phyloP scores from a whole-genome alignment of 2,888 invertebrate genomes.

The Agriotes lineatus region DNA sequence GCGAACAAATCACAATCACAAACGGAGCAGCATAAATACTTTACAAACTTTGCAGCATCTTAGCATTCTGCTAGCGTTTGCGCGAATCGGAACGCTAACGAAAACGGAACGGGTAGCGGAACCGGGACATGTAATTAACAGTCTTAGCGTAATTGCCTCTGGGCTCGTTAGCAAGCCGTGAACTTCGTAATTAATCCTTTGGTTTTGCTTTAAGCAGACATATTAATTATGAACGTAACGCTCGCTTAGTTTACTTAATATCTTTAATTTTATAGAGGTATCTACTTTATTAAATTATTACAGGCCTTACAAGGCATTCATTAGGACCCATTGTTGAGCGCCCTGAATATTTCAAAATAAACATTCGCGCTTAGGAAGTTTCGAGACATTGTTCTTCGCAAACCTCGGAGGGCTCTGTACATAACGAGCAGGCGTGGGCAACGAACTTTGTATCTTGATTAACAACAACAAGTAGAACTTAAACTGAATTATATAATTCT shows the following conservation, averaged over 20 bases:
- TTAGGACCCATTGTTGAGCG: conserved; percentile 25
- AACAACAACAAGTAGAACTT: no score
- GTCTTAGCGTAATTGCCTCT: conserved; percentile 68
- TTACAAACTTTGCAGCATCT: conserved; percentile 57
- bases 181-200: conserved; percentile 69
- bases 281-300: conserved; percentile 57
- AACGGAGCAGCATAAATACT: conserved; percentile 56
- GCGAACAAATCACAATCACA: conserved; percentile 46
- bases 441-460: no score
- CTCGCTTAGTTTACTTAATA: conserved; percentile 58
- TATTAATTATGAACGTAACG: conserved; percentile 64
- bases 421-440: no score
- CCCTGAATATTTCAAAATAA: conserved; percentile 11
- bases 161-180: conserved; percentile 69
- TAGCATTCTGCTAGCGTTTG: conserved; percentile 50
- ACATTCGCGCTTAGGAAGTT: conserved; percentile 6
- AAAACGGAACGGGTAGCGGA: conserved; percentile 44
- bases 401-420: not conserved
- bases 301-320: conserved; percentile 52
- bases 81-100: conserved; percentile 43
- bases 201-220: conserved; percentile 66
- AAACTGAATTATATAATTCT: no score
- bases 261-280: conserved; percentile 45
- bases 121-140: conserved; percentile 65
- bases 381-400: conserved; percentile 5